Percentiles rank a stretch among this genome's conserved stretches.
phyloP scores from a whole-genome alignment of 2,888 invertebrate genomes.

The Nephrotoma flavescens region DNA sequence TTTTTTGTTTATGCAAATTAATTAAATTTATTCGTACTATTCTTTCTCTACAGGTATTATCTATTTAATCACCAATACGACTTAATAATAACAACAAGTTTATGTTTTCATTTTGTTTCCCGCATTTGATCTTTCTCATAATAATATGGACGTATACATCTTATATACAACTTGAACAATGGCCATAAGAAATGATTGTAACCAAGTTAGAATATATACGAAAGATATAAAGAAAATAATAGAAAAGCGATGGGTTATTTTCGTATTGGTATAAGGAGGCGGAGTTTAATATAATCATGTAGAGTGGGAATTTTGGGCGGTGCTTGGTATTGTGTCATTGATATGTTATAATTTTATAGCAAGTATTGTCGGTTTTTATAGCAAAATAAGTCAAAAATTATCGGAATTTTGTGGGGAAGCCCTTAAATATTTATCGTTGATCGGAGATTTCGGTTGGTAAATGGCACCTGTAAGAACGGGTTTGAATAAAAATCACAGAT shows the following conservation, averaged over 20 bases:
- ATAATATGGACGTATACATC: not conserved
- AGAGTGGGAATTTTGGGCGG: not conserved
- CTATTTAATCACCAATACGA: not conserved
- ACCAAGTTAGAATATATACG: not conserved
- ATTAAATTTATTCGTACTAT: not conserved
- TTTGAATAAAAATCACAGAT: too few relatives aligned
- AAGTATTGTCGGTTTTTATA: not conserved
- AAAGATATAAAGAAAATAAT: not conserved
- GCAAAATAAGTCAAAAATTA: too few relatives aligned
- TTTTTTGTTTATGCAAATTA: not conserved
- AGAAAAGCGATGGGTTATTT: not conserved
- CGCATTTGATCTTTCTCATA: not conserved
- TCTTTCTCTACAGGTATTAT: not conserved
- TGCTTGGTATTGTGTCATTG: not conserved
- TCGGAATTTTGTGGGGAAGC: too few relatives aligned
- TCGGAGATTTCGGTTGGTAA: too few relatives aligned
- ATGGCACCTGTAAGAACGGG: too few relatives aligned
- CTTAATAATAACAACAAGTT: not conserved
- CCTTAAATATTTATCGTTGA: too few relatives aligned
- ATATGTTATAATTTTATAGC: not conserved
- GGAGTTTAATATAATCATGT: not conserved
- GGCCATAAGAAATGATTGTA: not conserved
- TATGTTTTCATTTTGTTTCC: not conserved
- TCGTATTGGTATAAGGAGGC: not conserved
- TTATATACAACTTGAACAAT: not conserved